Conservation (phyloP, 2,113 vertebrate species). For the Microcebus jonahi region DNA sequence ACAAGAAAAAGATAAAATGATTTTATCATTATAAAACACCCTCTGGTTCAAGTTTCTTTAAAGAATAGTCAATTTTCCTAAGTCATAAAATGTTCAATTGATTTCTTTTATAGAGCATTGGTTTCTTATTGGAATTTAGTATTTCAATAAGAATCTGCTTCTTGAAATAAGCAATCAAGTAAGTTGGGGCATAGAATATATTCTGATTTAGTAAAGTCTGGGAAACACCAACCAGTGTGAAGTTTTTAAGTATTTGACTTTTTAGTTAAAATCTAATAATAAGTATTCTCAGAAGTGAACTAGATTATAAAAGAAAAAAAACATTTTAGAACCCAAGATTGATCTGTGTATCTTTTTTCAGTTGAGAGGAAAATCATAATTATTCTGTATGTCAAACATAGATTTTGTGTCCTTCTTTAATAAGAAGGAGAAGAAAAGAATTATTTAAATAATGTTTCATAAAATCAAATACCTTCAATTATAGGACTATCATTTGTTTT, state of each 20-base stretch:
- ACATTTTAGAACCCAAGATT: neutral
- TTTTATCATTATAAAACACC: constrained; percentile 39
- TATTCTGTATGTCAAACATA: neutral
- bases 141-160: neutral
- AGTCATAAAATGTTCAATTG: constrained; percentile 55
- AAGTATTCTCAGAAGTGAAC: neutral
- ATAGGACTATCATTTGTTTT: neutral
- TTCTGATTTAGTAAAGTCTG: constrained; percentile 27
- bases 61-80: constrained; percentile 31
- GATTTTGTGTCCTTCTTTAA: neutral
- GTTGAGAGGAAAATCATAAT: neutral
- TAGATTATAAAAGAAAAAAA: neutral
- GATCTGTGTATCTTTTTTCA: neutral
- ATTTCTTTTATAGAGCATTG: constrained; percentile 38
- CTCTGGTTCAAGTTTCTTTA: constrained; percentile 22
- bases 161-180: neutral
- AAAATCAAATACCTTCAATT: neutral
- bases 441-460: neutral
- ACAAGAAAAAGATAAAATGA: constrained; percentile 69
- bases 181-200: neutral
- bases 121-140: constrained; percentile 18
- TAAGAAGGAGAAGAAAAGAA: neutral
- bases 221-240: neutral
- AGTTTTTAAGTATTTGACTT: neutral
- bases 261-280: neutral